These are phyloP conservation scores for Yponomeuta sedellus DNA, from an alignment of 2,888 invertebrate genomes.

Conservation along the genomic window DNA sequence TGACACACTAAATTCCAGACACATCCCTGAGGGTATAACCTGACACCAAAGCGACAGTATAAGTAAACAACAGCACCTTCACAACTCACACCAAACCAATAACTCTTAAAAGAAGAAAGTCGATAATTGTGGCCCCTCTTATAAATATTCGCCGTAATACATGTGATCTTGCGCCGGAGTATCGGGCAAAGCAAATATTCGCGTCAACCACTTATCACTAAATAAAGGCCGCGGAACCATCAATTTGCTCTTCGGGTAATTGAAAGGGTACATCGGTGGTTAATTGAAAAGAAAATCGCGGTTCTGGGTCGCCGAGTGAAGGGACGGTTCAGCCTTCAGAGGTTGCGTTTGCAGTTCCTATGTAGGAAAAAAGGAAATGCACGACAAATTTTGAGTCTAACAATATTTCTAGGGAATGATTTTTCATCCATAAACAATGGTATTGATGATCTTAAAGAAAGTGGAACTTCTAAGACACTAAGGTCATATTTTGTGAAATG, in stretches of 20 bases:
- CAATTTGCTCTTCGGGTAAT: slow-evolving; percentile 20
- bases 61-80: background rate
- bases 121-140: background rate
- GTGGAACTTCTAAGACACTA: too few species aligned
- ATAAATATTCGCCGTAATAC: slow-evolving; percentile 20
- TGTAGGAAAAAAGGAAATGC: too few species aligned
- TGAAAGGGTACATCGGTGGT: slow-evolving; percentile 19
- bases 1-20: too few species aligned
- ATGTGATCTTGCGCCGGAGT: slow-evolving; percentile 26
- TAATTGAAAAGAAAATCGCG: slow-evolving; percentile 21
- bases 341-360: too few species aligned
- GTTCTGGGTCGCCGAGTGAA: slow-evolving; percentile 12
- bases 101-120: slow-evolving; percentile 10
- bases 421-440: too few species aligned
- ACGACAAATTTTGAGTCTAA: too few species aligned
- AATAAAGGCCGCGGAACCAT: slow-evolving; percentile 18
- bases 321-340: too few species aligned
- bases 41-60: background rate
- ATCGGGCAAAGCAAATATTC: slow-evolving; percentile 12
- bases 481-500: too few species aligned
- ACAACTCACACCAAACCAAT: background rate
- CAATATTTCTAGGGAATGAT: too few species aligned
- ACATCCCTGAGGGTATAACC: background rate
- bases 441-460: too few species aligned
- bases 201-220: slow-evolving; percentile 20